Evolutionary conservation across 2,888 invertebrate species (phyloP).

Genomic region (Dasypogon diadema): DNA sequence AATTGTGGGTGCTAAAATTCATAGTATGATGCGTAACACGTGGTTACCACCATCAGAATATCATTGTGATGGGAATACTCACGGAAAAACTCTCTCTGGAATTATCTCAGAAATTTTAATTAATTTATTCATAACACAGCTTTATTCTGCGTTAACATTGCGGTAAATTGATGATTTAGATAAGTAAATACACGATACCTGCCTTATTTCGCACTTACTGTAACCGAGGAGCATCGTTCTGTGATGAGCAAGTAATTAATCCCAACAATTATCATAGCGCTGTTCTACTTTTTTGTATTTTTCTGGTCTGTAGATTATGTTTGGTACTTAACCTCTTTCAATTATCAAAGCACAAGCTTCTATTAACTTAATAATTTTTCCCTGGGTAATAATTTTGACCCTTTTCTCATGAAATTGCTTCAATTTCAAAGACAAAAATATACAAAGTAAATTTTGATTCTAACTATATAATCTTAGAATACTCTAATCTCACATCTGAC

Average conservation of each 20-base stretch:
- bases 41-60: too few species aligned
- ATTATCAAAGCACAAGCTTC: too few species aligned
- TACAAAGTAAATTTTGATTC: too few species aligned
- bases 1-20: too few species aligned
- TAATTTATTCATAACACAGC: conserved; percentile 36
- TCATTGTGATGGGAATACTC: background rate
- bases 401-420: too few species aligned
- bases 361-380: too few species aligned
- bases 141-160: conserved; percentile 42
- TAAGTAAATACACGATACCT: conserved; percentile 29
- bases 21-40: too few species aligned
- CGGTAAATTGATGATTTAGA: conserved; percentile 35
- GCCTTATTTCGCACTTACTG: conserved; percentile 20
- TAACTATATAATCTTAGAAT: too few species aligned
- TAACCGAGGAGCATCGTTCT: conserved; percentile 20
- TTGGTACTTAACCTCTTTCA: background rate
- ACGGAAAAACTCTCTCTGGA: background rate
- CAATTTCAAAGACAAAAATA: too few species aligned
- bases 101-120: conserved; percentile 21
- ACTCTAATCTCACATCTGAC: too few species aligned
- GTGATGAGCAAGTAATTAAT: conserved; percentile 38
- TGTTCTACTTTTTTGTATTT: conserved; percentile 8
- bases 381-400: too few species aligned
- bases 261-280: conserved; percentile 24
- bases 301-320: conserved; percentile 18